These are phyloP conservation scores for Centropyge bicolor DNA, from an alignment of 2,797 vertebrate species.

Conservation along the genomic window DNA sequence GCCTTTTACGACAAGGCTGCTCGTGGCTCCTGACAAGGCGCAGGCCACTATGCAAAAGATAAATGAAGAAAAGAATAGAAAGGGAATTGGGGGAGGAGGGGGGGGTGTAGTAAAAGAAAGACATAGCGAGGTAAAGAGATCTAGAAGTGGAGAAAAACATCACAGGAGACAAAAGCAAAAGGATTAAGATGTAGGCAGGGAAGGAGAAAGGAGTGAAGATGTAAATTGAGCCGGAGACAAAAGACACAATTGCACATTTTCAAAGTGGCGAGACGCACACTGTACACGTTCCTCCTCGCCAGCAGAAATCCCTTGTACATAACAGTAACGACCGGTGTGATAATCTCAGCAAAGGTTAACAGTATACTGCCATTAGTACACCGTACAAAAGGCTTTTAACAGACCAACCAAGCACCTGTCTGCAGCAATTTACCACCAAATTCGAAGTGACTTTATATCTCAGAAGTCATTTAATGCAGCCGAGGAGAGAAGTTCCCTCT, in stretches of 20 bases:
- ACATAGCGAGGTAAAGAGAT: conserved; percentile 15
- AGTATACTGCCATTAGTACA: conserved; percentile 76
- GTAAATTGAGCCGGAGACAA: conserved; percentile 60
- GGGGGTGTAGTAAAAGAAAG: conserved; percentile 4
- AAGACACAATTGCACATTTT: conserved; percentile 55
- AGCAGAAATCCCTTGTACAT: conserved; percentile 35
- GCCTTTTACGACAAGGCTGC: conserved; percentile 65
- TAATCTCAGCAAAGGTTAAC: conserved; percentile 86
- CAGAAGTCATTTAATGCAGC: conserved; percentile 75
- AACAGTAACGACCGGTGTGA: conserved; percentile 61
- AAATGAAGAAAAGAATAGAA: conserved; percentile 40
- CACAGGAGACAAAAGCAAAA: conserved; percentile 37
- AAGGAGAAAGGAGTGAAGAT: conserved; percentile 39
- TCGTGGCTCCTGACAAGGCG: conserved; percentile 53
- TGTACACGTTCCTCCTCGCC: conserved; percentile 33
- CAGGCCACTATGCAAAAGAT: conserved; percentile 41
- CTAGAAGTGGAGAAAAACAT: conserved; percentile 31
- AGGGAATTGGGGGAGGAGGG: not conserved
- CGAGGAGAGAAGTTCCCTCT: conserved; percentile 69
- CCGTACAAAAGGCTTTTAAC: conserved; percentile 90
- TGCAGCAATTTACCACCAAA: conserved; percentile 80
- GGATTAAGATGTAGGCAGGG: conserved; percentile 15
- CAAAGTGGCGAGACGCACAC: conserved; percentile 35
- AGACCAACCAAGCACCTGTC: conserved; percentile 81
- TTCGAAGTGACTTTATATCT: conserved; percentile 80